Evolutionary conservation across 2,888 invertebrate species (phyloP).

Genomic region (Marasmarcha lunaedactyla): DNA sequence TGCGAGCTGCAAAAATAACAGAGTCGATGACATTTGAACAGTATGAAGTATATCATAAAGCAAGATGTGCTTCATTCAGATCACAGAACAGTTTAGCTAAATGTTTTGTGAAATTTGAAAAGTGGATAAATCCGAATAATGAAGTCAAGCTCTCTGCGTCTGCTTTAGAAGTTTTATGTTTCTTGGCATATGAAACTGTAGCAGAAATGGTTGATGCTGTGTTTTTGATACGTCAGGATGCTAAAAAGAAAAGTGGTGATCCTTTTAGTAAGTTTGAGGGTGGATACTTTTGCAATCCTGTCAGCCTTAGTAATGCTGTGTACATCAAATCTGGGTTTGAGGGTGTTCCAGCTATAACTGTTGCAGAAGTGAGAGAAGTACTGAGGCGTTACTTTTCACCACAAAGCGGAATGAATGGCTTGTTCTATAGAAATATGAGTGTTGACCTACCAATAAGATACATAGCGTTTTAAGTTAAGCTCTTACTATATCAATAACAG

Average conservation of each 20-base stretch:
- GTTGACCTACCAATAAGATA: constrained; percentile 45
- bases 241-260: constrained; percentile 74
- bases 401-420: constrained; percentile 66
- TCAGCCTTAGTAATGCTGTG: constrained; percentile 67
- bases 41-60: constrained; percentile 84
- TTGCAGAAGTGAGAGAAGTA: constrained; percentile 86
- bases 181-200: constrained; percentile 90
- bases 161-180: constrained; percentile 83
- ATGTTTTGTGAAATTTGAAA: constrained; percentile 69
- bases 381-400: constrained; percentile 79
- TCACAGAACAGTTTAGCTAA: constrained; percentile 57
- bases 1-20: constrained; percentile 69
- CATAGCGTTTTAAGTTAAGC: constrained; percentile 31
- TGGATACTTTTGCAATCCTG: constrained; percentile 74
- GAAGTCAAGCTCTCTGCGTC: constrained; percentile 72
- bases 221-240: constrained; percentile 83
- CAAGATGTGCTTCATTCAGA: constrained; percentile 80
- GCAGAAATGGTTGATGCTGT: constrained; percentile 90
- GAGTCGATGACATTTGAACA: constrained; percentile 66
- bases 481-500: constrained; percentile 4
- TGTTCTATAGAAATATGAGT: constrained; percentile 59
- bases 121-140: constrained; percentile 73
- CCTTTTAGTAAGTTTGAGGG: constrained; percentile 76
- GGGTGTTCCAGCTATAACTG: constrained; percentile 78
- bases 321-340: constrained; percentile 72